Base-by-base conservation (phyloP, 2,113 vertebrate genomes). In the Protobothrops mucrosquamatus region DNA sequence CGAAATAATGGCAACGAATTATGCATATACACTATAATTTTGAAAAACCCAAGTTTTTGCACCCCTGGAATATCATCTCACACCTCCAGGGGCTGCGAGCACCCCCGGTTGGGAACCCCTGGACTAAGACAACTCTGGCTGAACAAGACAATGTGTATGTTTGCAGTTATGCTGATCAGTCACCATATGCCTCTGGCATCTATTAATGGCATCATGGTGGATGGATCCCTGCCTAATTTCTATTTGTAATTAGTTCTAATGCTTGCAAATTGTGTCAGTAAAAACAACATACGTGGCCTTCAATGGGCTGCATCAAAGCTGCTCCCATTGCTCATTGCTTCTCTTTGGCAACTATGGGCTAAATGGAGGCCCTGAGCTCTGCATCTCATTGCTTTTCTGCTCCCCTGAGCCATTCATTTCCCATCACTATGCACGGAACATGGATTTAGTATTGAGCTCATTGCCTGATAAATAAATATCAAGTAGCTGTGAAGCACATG, bases 401-500 rank as follows among this genome's bases (percentile, higher is more conserved):
- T 88, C 43, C 26, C 52, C 43, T 61, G 55, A 12, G 91, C 15
- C n/a, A 89, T 29, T 22, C 24, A 11, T 43, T 93, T 59, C 15
- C 18, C 93, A 86, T 93, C 39, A 89, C 39, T 74, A 81, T 59
- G 43, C 54, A 29, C 10, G 3, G 23, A 89, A 29, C 29, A 57
- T 89, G 43, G n/a, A 43, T 54, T 85, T 81, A 86, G 74, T 34
- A 64, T 46, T 43, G 69, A 23, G 85, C 22, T 91, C 87, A 39
- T 89, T 61, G 55, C 87, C 87, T 85, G 69, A 43, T 88, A 57
- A 93, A 52, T 91, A 88, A 88, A 93, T 88, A 91, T 26, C 93
- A 91, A 81, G 56, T 34, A 57, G 26, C 59, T 88, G 18, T 56
- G 89, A 88, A 57, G 34, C 29, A 8, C 39, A 24, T 10, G 6